Evolutionary conservation across 2,113 vertebrate species (phyloP).

Genomic region (Diadophis punctatus): DNA sequence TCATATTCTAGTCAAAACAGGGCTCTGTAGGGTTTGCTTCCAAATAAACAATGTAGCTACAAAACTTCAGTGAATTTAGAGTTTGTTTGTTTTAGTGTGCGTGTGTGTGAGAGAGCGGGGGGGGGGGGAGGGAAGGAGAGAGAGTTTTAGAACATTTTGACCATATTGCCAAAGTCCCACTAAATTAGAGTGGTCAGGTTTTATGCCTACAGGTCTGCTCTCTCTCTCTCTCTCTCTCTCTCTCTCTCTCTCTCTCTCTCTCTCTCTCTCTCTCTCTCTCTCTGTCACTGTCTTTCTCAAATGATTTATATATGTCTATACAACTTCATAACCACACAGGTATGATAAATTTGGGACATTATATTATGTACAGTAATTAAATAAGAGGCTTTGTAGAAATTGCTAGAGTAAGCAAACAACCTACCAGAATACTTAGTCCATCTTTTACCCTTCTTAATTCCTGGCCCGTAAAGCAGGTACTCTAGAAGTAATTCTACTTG

Average conservation of each 20-base stretch:
- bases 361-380: not conserved
- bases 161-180: accelerated
- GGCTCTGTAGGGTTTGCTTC: not conserved
- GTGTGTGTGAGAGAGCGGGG: not conserved
- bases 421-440: not conserved
- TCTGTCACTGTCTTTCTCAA: not conserved
- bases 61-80: not conserved
- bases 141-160: not conserved
- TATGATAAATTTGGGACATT: not conserved
- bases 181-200: not conserved
- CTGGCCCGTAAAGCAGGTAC: not conserved
- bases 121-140: no score
- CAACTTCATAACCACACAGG: not conserved
- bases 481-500: not conserved
- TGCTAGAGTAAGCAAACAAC: not conserved
- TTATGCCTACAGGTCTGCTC: not conserved
- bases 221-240: no score
- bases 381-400: not conserved
- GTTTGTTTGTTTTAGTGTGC: not conserved
- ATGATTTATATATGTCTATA: not conserved
- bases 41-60: not conserved
- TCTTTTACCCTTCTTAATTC: conserved; percentile 5
- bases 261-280: not conserved
- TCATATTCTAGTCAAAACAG: not conserved
- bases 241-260: no score